These are phyloP conservation scores for Carlito syrichta DNA, from an alignment of 2,113 vertebrate species.

Conservation along the genomic window DNA sequence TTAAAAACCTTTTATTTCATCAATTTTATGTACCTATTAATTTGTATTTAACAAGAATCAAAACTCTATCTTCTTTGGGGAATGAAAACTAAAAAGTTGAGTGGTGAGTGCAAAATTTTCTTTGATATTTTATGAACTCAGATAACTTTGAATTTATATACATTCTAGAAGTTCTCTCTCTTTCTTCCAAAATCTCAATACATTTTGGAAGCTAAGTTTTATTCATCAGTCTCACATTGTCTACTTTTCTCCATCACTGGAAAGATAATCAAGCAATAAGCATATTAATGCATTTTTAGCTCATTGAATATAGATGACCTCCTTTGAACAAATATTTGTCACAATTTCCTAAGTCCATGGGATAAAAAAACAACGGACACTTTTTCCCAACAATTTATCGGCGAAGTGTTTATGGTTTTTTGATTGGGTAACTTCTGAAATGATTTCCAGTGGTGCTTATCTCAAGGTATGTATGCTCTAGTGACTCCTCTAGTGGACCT, in stretches of 20 bases:
- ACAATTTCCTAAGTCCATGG: neutral
- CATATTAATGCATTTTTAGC: neutral
- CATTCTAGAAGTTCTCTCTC: neutral
- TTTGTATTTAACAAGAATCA: neutral
- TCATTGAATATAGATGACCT: neutral
- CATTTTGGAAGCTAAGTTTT: neutral
- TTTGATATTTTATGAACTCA: neutral
- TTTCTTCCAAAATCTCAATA: neutral
- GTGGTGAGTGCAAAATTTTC: neutral
- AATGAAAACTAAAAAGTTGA: neutral
- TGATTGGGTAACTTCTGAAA: neutral
- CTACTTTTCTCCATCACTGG: neutral
- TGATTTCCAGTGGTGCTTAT: neutral
- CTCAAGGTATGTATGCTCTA: neutral
- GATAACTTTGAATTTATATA: neutral
- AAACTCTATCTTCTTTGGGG: neutral
- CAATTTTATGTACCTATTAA: neutral
- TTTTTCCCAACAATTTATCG: neutral
- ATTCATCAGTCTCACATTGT: neutral
- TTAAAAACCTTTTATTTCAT: neutral
- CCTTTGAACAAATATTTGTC: neutral
- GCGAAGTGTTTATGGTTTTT: neutral
- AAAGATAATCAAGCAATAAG: neutral
- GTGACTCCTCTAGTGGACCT: neutral
- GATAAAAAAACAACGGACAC: neutral